phyloP scores from a whole-genome alignment of 2,888 invertebrate genomes.

The Epistrophella euchroma region DNA sequence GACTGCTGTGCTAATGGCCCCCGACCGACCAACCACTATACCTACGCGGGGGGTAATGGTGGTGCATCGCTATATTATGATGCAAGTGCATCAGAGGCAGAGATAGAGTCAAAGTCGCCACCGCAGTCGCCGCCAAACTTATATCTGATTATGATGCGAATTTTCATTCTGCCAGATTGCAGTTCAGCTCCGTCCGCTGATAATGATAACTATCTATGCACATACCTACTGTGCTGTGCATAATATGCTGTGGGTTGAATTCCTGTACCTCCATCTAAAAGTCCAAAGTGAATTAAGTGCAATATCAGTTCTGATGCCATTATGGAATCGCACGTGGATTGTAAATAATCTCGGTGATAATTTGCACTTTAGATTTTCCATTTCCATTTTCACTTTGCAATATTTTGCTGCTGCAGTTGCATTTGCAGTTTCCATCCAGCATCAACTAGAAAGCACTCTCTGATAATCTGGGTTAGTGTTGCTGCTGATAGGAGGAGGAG shows the following conservation, averaged over 20 bases:
- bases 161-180: slow-evolving; percentile 74
- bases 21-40: slow-evolving; percentile 33
- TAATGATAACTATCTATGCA: slow-evolving; percentile 16
- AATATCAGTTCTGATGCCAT: slow-evolving; percentile 76
- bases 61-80: slow-evolving; percentile 27
- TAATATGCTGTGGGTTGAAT: slow-evolving; percentile 12
- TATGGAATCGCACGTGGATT: slow-evolving; percentile 77
- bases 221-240: slow-evolving; percentile 1
- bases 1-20: slow-evolving; percentile 67
- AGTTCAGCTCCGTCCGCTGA: slow-evolving; percentile 54
- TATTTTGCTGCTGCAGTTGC: slow-evolving; percentile 60
- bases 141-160: slow-evolving; percentile 77
- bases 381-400: slow-evolving; percentile 81
- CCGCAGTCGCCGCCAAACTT: slow-evolving; percentile 76
- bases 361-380: slow-evolving; percentile 79
- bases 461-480: slow-evolving; percentile 63
- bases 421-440: slow-evolving; percentile 1
- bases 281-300: slow-evolving; percentile 76
- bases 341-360: slow-evolving; percentile 76
- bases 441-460: slow-evolving; percentile 35
- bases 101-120: slow-evolving; percentile 26
- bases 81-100: slow-evolving; percentile 51
- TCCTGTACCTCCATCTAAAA: slow-evolving; percentile 49
- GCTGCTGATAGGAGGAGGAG: slow-evolving; percentile 23
- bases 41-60: neutral